Conservation (phyloP, 2,888 invertebrate species). For the Cheilosia soror region DNA sequence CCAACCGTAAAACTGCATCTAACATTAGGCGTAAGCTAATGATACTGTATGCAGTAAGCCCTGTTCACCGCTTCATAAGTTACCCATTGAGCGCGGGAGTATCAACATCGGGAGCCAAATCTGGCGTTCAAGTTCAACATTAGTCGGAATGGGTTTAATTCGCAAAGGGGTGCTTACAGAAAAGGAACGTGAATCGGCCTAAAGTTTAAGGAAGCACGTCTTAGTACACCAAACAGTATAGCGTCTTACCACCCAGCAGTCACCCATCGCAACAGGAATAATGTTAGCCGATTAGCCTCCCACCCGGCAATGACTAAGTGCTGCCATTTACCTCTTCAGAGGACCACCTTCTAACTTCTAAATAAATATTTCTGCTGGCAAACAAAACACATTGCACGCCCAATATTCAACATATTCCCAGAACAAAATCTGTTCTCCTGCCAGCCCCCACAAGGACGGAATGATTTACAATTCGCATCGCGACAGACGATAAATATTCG, state of each 20-base stretch:
- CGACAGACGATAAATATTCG: constrained; percentile 29
- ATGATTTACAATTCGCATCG: constrained; percentile 29
- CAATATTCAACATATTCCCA: not conserved
- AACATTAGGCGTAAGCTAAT: too few relatives aligned
- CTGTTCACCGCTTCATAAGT: too few relatives aligned
- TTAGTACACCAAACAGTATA: too few relatives aligned
- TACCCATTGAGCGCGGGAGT: too few relatives aligned
- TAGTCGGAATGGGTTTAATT: too few relatives aligned
- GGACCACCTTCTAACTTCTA: constrained; percentile 12
- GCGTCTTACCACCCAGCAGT: not conserved
- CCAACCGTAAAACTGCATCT: too few relatives aligned
- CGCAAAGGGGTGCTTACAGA: too few relatives aligned
- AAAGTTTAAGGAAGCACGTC: too few relatives aligned
- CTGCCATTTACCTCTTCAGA: constrained; percentile 5
- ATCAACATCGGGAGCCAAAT: too few relatives aligned
- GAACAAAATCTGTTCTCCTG: constrained; percentile 13
- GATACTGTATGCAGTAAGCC: too few relatives aligned
- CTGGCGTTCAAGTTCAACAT: too few relatives aligned
- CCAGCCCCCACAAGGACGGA: constrained; percentile 11
- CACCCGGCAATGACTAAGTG: constrained; percentile 14
- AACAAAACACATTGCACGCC: constrained; percentile 12
- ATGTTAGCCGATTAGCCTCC: constrained; percentile 1
- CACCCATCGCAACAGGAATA: not conserved
- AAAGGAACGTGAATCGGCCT: too few relatives aligned
- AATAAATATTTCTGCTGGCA: constrained; percentile 1